phyloP scores from a whole-genome alignment of 2,113 vertebrate species.

The Phodopus roborovskii region DNA sequence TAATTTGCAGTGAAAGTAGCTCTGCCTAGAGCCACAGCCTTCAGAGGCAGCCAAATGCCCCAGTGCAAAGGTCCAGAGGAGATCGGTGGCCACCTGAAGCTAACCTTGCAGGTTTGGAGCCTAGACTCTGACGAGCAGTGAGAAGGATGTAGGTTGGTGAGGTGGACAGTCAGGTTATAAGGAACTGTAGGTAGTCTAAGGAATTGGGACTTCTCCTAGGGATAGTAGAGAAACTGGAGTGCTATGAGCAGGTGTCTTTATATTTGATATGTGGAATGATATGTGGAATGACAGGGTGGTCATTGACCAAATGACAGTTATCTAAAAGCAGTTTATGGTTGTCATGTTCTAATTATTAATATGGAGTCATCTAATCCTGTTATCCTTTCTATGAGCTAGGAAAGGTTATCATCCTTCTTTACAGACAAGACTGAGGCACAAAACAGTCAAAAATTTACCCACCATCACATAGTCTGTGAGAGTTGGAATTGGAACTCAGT shows the following conservation, averaged over 20 bases:
- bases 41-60: background rate
- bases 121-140: background rate
- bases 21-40: background rate
- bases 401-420: background rate
- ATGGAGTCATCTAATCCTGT: background rate
- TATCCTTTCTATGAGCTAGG: background rate
- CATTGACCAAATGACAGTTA: background rate
- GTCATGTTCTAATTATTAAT: background rate
- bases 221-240: background rate
- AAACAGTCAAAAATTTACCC: background rate
- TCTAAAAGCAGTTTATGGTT: background rate
- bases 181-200: background rate
- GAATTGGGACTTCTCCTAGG: background rate
- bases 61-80: background rate
- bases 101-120: background rate
- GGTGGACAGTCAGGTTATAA: background rate
- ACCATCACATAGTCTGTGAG: background rate
- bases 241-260: background rate
- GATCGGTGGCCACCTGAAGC: background rate
- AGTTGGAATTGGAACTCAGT: background rate
- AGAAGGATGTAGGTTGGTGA: too few relatives aligned
- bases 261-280: too few relatives aligned
- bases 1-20: accelerated
- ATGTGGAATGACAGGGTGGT: background rate
- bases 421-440: background rate